Conservation (phyloP, 2,113 vertebrate species). For the Cyanoramphus novaezelandiae region DNA sequence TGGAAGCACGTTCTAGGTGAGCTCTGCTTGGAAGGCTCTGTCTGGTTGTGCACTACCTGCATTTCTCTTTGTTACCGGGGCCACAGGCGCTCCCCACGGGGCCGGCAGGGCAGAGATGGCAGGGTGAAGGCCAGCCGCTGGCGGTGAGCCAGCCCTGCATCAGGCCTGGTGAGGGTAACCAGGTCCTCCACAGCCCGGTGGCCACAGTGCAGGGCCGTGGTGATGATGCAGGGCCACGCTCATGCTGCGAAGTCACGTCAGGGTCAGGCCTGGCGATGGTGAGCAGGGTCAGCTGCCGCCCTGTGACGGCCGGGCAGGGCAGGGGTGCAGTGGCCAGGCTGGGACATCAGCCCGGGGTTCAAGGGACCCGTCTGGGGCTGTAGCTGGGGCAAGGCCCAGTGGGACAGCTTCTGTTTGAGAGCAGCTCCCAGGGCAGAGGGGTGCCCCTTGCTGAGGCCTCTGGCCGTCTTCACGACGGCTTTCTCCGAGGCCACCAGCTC, state of each 20-base stretch:
- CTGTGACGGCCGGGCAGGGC: rapidly evolving
- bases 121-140: rapidly evolving
- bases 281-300: rapidly evolving
- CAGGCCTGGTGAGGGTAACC: not conserved
- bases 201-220: rapidly evolving
- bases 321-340: not conserved
- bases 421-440: not conserved
- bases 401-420: rapidly evolving
- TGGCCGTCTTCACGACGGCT: rapidly evolving
- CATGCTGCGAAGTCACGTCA: not conserved
- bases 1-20: not conserved
- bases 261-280: not conserved
- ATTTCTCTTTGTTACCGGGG: not conserved
- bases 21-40: not conserved
- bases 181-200: rapidly evolving
- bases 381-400: not conserved
- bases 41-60: not conserved
- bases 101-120: not conserved
- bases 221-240: not conserved
- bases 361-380: not conserved
- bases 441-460: not conserved
- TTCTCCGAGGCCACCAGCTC: not conserved
- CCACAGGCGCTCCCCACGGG: rapidly evolving
- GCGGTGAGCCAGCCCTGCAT: not conserved
- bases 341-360: rapidly evolving